A percentile compares a stretch with the other conserved stretches of the same genome.
These are phyloP conservation scores for Sisyra nigra DNA, from an alignment of 2,888 invertebrate genomes.

Conservation along the genomic window DNA sequence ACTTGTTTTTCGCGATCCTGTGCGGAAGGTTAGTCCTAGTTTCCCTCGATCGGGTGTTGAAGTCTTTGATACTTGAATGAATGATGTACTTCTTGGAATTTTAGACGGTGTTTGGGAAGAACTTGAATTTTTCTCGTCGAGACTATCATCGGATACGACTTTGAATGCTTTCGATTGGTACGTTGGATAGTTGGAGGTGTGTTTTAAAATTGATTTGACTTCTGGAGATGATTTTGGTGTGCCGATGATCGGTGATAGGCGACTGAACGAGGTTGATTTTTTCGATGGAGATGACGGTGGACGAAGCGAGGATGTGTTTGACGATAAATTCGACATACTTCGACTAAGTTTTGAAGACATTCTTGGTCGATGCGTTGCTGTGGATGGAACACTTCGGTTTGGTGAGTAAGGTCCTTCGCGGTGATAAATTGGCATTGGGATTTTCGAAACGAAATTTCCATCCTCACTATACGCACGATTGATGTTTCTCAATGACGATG, in stretches of 20 bases:
- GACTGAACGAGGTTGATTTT: background rate
- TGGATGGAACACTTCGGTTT: too few relatives aligned
- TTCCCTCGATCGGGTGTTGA: background rate
- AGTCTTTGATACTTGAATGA: slow-evolving; percentile 1
- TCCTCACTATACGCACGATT: background rate
- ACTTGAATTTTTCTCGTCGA: slow-evolving; percentile 3
- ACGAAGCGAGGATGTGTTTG: background rate
- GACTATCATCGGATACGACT: background rate
- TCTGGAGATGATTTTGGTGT: slow-evolving; percentile 7
- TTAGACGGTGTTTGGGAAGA: slow-evolving; percentile 4
- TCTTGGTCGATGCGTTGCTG: background rate
- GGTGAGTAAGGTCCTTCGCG: background rate
- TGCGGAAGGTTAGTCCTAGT: background rate
- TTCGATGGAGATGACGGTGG: slow-evolving; percentile 6
- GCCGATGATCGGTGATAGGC: slow-evolving; percentile 7
- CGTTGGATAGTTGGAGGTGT: background rate
- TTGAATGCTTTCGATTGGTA: background rate
- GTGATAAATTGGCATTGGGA: background rate
- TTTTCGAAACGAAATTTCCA: slow-evolving; percentile 1
- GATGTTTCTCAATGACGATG: background rate
- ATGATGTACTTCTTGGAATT: slow-evolving; percentile 6
- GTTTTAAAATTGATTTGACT: background rate
- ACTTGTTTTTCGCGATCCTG: background rate
- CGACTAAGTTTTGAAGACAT: slow-evolving; percentile 2
- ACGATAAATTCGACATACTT: slow-evolving; percentile 4